Conservation (phyloP, 30 jellyfish, hydroid and myxozoan genomes). For the Aurelia coerulea region DNA sequence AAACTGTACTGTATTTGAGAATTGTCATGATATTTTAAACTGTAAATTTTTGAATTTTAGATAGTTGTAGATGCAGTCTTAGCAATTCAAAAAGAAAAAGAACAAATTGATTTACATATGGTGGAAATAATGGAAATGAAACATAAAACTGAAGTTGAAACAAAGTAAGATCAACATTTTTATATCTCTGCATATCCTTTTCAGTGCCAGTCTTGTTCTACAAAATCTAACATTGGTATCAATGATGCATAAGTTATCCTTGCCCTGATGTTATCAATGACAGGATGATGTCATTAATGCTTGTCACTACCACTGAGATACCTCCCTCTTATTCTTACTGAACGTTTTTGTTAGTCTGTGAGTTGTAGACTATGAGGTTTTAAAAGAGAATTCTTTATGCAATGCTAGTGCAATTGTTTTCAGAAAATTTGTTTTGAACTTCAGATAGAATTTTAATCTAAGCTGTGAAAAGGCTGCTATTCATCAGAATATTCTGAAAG, state of each 20-base stretch:
- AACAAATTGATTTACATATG: slow-evolving; percentile 97
- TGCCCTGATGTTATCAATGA: slow-evolving; percentile 51
- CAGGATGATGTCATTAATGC: slow-evolving; percentile 30
- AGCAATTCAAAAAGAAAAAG: slow-evolving; percentile 83
- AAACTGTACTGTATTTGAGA: not conserved
- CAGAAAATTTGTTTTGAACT: too few relatives aligned
- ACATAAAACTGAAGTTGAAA: slow-evolving; percentile 95
- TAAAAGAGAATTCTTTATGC: too few relatives aligned
- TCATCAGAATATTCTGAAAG: too few relatives aligned
- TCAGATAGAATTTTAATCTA: too few relatives aligned
- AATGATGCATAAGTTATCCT: slow-evolving; percentile 69
- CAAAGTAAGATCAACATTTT: slow-evolving; percentile 69
- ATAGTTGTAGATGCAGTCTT: slow-evolving; percentile 99
- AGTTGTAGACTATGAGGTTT: too few relatives aligned
- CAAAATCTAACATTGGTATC: not conserved
- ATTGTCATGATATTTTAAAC: not conserved
- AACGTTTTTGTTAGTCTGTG: too few relatives aligned
- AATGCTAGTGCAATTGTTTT: too few relatives aligned
- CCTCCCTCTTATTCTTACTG: not conserved
- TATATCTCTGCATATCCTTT: not conserved
- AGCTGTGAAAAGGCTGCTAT: too few relatives aligned
- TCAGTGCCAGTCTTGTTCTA: not conserved
- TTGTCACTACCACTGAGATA: slow-evolving; percentile 75
- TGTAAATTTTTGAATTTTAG: slow-evolving; percentile 21
- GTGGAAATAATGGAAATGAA: slow-evolving; percentile 99